A percentile compares a stretch with the other conserved stretches of the same genome.
These are phyloP conservation scores for Hermaeophaga mercurialis DNA, from an alignment of 2,888 invertebrate genomes.

Conservation along the genomic window DNA sequence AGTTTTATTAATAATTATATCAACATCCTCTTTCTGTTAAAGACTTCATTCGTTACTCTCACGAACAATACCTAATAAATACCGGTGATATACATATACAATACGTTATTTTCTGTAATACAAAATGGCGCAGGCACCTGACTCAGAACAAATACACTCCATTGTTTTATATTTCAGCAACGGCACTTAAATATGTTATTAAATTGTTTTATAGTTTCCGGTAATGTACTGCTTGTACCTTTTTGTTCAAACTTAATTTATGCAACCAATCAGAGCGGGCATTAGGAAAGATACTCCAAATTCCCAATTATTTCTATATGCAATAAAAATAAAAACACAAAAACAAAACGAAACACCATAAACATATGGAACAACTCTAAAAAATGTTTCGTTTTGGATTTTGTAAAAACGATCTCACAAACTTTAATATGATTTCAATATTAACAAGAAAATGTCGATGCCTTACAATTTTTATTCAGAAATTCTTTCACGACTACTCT, in stretches of 20 bases:
- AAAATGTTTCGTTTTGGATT: too few relatives aligned
- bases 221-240: constrained; percentile 44
- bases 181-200: constrained; percentile 58
- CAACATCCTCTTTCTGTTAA: constrained; percentile 47
- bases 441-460: too few relatives aligned
- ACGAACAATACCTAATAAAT: constrained; percentile 54
- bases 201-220: constrained; percentile 59
- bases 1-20: constrained; percentile 35
- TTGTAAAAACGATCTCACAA: too few relatives aligned
- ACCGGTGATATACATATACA: constrained; percentile 43
- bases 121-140: constrained; percentile 53
- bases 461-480: too few relatives aligned
- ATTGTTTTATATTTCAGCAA: constrained; percentile 57
- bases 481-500: too few relatives aligned
- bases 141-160: constrained; percentile 53
- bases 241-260: constrained; percentile 52
- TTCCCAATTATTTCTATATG: too few relatives aligned
- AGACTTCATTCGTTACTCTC: constrained; percentile 47
- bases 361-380: too few relatives aligned
- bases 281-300: too few relatives aligned
- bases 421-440: too few relatives aligned
- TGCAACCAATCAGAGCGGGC: constrained; percentile 39
- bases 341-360: too few relatives aligned
- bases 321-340: too few relatives aligned
- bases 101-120: constrained; percentile 48